Conservation (phyloP, 2,113 vertebrate genomes). For the Aspidoscelis tigris region DNA sequence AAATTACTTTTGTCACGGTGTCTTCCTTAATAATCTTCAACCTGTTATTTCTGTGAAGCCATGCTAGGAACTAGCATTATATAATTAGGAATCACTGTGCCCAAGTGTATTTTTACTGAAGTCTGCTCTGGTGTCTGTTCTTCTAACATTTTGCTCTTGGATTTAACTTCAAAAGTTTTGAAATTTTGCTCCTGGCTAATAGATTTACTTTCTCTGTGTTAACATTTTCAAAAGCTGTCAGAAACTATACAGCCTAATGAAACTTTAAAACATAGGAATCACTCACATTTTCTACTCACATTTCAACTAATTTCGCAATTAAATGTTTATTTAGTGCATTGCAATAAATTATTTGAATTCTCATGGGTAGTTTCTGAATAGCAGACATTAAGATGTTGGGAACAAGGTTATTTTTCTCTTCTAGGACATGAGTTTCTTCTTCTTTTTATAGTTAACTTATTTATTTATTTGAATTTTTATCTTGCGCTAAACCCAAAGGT, state of each 20-base stretch:
- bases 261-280: neutral
- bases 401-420: neutral
- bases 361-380: neutral
- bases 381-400: neutral
- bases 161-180: neutral
- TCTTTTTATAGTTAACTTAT: too few species aligned
- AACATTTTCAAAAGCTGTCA: constrained; percentile 11
- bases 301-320: neutral
- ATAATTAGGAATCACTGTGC: neutral
- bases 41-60: neutral
- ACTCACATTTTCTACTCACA: neutral
- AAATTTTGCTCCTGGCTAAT: neutral
- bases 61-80: neutral
- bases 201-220: neutral
- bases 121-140: neutral
- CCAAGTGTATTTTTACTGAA: neutral
- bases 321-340: accelerated
- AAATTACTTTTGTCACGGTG: neutral
- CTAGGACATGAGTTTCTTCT: too few species aligned
- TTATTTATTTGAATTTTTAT: too few species aligned
- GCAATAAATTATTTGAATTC: neutral
- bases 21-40: accelerated
- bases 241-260: neutral
- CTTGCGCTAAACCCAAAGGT: too few species aligned
- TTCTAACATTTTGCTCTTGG: neutral